Percentiles rank a stretch among this genome's conserved stretches.
Evolutionary conservation across 2,888 invertebrate species (phyloP).

Genomic region (Ferrisia virgata): DNA sequence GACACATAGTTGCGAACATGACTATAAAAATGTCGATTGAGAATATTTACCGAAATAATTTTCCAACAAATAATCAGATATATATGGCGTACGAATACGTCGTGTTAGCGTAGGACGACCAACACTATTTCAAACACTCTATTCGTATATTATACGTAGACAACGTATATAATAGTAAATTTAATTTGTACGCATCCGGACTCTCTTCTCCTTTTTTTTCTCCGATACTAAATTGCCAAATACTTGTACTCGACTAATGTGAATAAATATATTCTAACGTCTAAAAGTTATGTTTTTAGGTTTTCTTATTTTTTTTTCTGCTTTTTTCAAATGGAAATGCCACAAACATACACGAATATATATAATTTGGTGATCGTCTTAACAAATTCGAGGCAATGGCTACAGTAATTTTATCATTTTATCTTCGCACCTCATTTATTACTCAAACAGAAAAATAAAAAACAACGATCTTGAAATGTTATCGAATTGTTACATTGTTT

Average conservation of each 20-base stretch:
- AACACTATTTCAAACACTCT: too few species aligned
- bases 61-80: slow-evolving; percentile 22
- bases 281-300: slow-evolving; percentile 33
- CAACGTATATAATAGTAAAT: slow-evolving; percentile 19
- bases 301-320: too few species aligned
- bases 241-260: slow-evolving; percentile 23
- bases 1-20: slow-evolving; percentile 33
- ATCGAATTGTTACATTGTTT: neutral
- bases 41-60: slow-evolving; percentile 13
- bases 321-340: neutral
- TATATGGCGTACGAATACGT: neutral
- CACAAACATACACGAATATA: neutral
- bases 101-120: slow-evolving; percentile 15
- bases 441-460: neutral
- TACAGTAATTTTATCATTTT: neutral
- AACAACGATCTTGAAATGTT: neutral
- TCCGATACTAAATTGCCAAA: slow-evolving; percentile 24
- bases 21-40: slow-evolving; percentile 38
- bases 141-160: neutral
- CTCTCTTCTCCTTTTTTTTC: neutral
- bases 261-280: slow-evolving; percentile 14
- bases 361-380: neutral
- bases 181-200: slow-evolving; percentile 26
- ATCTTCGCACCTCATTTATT: neutral
- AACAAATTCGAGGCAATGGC: neutral